These are phyloP conservation scores for Trichogramma pretiosum DNA, from an alignment of 1,140 invertebrate genomes.

Conservation along the genomic window DNA sequence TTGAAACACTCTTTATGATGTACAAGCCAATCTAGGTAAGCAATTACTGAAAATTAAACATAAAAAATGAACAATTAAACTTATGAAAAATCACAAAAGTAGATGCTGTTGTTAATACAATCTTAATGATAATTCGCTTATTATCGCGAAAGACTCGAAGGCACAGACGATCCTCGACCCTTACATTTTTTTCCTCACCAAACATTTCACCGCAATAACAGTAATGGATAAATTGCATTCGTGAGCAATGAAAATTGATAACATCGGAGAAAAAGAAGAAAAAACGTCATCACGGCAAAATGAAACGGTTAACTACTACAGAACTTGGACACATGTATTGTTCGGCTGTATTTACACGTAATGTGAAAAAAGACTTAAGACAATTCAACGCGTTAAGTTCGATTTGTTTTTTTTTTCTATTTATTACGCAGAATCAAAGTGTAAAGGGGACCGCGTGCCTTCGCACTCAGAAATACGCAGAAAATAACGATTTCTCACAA, in stretches of 20 bases:
- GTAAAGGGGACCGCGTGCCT: slow-evolving; percentile 48
- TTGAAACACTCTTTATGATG: slow-evolving; percentile 44
- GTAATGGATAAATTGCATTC: too few relatives aligned
- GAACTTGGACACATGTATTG: slow-evolving; percentile 41
- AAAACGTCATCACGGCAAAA: slow-evolving; percentile 41
- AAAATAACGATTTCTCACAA: slow-evolving; percentile 17
- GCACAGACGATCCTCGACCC: slow-evolving; percentile 46
- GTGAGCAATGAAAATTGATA: slow-evolving; percentile 13
- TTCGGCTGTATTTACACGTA: slow-evolving; percentile 25
- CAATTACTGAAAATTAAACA: slow-evolving; percentile 41
- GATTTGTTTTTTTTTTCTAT: too few relatives aligned
- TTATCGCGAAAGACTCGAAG: slow-evolving; percentile 38
- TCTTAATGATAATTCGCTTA: slow-evolving; percentile 22
- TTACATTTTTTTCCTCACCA: too few relatives aligned
- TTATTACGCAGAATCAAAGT: too few relatives aligned
- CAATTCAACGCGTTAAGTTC: slow-evolving; percentile 42
- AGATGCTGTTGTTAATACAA: slow-evolving; percentile 32
- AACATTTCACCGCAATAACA: slow-evolving; percentile 40
- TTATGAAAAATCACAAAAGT: slow-evolving; percentile 44
- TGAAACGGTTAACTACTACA: slow-evolving; percentile 34
- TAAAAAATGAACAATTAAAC: slow-evolving; percentile 37
- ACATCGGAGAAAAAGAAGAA: slow-evolving; percentile 19
- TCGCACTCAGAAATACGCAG: slow-evolving; percentile 26
- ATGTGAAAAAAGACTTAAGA: too few relatives aligned
- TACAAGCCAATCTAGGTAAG: slow-evolving; percentile 42